phyloP scores from a whole-genome alignment of 1,140 invertebrate species.

The Pachypeltis micranthus region DNA sequence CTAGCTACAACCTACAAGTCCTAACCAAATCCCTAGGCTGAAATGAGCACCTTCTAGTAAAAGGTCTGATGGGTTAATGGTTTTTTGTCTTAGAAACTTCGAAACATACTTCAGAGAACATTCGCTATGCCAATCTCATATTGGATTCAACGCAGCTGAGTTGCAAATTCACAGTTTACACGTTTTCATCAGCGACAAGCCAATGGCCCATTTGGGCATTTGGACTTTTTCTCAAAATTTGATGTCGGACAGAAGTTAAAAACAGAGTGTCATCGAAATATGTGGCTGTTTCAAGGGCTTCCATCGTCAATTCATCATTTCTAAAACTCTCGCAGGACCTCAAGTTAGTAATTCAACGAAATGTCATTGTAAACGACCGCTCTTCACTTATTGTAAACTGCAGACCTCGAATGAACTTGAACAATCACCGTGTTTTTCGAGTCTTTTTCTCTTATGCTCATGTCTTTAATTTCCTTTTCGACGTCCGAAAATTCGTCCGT shows the following conservation, averaged over 20 bases:
- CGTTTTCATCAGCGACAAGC: too few species aligned
- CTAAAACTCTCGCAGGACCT: background rate
- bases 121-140: too few species aligned
- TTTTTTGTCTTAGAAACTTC: too few species aligned
- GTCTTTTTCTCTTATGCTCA: background rate
- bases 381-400: slow-evolving; percentile 11
- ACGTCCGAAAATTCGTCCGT: background rate
- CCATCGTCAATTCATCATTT: background rate
- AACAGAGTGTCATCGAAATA: background rate
- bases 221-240: background rate
- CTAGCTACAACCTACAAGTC: too few species aligned
- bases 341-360: background rate
- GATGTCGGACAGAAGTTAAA: background rate
- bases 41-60: too few species aligned
- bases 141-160: too few species aligned
- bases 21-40: too few species aligned
- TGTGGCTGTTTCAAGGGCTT: background rate
- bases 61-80: too few species aligned
- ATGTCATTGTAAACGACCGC: too few species aligned
- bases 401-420: slow-evolving; percentile 12
- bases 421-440: slow-evolving; percentile 11
- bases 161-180: too few species aligned
- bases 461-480: background rate
- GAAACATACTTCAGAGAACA: too few species aligned
- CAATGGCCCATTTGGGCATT: background rate